These are phyloP conservation scores for Troilus luridus DNA, from an alignment of 2,888 invertebrate species.

Conservation along the genomic window DNA sequence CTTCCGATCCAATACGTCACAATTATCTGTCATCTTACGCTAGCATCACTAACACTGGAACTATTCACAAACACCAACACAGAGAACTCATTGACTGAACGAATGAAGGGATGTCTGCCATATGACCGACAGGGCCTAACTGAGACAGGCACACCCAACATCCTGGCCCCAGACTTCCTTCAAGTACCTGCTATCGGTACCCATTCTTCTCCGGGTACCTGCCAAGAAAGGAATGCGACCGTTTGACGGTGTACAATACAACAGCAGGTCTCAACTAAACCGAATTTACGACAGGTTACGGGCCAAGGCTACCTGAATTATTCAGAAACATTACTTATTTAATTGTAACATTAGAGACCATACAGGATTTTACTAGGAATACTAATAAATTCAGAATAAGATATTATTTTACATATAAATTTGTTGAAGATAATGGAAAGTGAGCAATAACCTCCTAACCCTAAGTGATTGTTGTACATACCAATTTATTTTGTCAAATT, in stretches of 20 bases:
- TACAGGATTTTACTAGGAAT: too few species aligned
- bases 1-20: neutral
- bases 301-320: neutral
- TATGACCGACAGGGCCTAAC: neutral
- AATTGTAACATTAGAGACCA: too few species aligned
- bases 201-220: slow-evolving; percentile 24
- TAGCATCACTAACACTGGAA: neutral
- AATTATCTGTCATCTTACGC: neutral
- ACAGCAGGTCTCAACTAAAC: neutral
- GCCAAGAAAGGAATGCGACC: neutral
- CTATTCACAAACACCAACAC: neutral
- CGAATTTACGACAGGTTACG: neutral
- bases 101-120: neutral
- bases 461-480: too few species aligned
- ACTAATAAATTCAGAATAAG: too few species aligned
- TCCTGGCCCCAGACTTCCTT: slow-evolving; percentile 1
- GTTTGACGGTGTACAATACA: neutral
- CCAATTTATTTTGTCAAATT: too few species aligned
- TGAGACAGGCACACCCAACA: neutral
- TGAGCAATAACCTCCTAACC: too few species aligned
- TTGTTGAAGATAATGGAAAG: too few species aligned
- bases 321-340: neutral
- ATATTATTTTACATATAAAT: too few species aligned
- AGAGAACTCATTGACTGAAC: neutral
- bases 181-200: neutral